phyloP scores from a whole-genome alignment of 2,113 vertebrate species.

The Rhynchopsitta pachyrhyncha region DNA sequence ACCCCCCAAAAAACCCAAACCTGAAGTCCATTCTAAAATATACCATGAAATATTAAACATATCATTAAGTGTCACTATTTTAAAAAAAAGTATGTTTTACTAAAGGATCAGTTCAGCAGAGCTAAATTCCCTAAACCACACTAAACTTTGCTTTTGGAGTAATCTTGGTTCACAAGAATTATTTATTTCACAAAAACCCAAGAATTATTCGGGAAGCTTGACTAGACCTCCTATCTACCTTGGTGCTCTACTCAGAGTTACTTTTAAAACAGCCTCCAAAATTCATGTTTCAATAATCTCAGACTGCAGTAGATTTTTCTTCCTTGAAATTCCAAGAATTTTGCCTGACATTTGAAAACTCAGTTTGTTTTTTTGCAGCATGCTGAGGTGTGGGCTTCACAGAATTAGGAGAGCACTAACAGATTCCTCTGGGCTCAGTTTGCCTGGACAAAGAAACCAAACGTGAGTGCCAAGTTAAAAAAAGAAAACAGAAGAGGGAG shows the following conservation, averaged over 20 bases:
- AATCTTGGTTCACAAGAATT: background rate
- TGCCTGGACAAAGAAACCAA: background rate
- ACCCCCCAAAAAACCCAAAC: background rate
- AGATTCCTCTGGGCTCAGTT: background rate
- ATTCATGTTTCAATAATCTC: background rate
- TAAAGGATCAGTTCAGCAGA: background rate
- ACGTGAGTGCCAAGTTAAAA: background rate
- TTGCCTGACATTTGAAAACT: background rate
- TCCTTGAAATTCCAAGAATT: background rate
- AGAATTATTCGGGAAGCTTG: background rate
- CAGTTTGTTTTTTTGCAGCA: background rate
- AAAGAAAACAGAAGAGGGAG: background rate
- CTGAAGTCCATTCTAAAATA: background rate
- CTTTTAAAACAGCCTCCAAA: background rate
- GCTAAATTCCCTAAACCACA: background rate
- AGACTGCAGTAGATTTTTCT: background rate
- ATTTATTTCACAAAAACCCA: background rate
- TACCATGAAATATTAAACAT: background rate
- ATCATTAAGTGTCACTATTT: background rate
- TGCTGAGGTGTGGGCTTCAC: background rate
- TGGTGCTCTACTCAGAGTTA: background rate
- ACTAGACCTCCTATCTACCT: background rate
- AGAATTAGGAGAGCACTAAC: background rate
- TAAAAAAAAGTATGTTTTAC: background rate
- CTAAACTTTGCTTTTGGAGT: background rate